These are phyloP conservation scores for Pelosia muscerda DNA, from an alignment of 2,888 invertebrate species.

Conservation along the genomic window DNA sequence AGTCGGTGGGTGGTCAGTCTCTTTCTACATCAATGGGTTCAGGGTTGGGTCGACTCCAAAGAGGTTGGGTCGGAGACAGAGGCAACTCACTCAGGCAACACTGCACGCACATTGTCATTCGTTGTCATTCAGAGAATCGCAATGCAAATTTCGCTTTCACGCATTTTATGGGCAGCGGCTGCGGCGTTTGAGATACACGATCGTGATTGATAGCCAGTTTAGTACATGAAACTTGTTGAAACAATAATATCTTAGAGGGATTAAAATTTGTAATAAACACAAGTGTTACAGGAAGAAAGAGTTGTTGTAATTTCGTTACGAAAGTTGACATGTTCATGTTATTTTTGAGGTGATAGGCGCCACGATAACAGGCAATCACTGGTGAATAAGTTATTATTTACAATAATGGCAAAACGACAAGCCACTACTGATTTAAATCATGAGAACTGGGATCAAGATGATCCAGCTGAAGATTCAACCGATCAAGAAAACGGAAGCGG, in stretches of 20 bases:
- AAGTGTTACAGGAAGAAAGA: not conserved
- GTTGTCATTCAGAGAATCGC: not conserved
- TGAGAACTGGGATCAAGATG: slow-evolving; percentile 94
- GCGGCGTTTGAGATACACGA: not conserved
- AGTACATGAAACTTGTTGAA: not conserved
- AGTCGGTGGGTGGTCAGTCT: no score
- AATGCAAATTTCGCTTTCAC: slow-evolving; percentile 4
- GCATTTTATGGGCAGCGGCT: not conserved
- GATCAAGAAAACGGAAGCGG: slow-evolving; percentile 90
- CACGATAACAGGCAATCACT: slow-evolving; percentile 26
- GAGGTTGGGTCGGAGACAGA: no score
- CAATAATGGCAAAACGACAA: slow-evolving; percentile 90
- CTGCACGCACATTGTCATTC: not conserved
- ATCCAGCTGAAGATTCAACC: slow-evolving; percentile 77
- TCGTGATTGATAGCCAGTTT: slow-evolving; percentile 1
- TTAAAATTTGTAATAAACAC: not conserved
- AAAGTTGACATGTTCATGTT: slow-evolving; percentile 38
- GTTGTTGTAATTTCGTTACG: not conserved
- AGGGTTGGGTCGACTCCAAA: no score
- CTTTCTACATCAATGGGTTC: no score
- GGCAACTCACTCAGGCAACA: no score
- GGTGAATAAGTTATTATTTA: not conserved
- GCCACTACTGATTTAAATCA: slow-evolving; percentile 93
- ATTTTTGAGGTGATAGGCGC: slow-evolving; percentile 36
- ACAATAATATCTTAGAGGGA: not conserved